A percentile compares a stretch with the other conserved stretches of the same genome.
Conservation (phyloP, 2,888 invertebrate genomes). For the Drosophila hamatofila region DNA sequence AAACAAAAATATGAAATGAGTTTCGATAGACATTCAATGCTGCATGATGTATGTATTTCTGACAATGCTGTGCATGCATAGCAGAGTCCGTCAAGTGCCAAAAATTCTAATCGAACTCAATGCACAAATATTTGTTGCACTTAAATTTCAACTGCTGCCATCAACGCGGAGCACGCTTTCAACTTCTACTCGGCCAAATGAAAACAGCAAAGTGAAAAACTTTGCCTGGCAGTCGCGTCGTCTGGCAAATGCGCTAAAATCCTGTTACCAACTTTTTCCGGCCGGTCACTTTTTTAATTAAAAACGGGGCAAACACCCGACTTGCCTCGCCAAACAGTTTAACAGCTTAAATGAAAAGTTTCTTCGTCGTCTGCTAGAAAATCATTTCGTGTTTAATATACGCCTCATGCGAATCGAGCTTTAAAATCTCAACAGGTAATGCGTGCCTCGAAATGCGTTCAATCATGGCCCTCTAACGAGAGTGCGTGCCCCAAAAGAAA, state of each 20-base stretch:
- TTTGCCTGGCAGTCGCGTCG: slow-evolving; percentile 55
- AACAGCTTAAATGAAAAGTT: slow-evolving; percentile 56
- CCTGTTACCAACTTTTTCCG: slow-evolving; percentile 50
- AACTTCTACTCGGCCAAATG: slow-evolving; percentile 30
- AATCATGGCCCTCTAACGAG: slow-evolving; percentile 56
- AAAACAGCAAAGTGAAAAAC: slow-evolving; percentile 53
- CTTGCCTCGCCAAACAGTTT: slow-evolving; percentile 51
- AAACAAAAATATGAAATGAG: slow-evolving; percentile 51
- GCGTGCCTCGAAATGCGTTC: slow-evolving; percentile 55
- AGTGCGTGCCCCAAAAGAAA: slow-evolving; percentile 30
- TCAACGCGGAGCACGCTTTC: slow-evolving; percentile 5
- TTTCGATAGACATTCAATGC: slow-evolving; percentile 37
- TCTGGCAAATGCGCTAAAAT: slow-evolving; percentile 35
- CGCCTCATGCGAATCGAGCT: slow-evolving; percentile 6
- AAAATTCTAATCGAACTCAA: slow-evolving; percentile 41
- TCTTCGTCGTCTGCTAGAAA: neutral
- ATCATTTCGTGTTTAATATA: slow-evolving; percentile 2
- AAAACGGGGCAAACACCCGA: slow-evolving; percentile 33
- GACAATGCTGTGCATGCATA: neutral
- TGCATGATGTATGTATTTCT: slow-evolving; percentile 1
- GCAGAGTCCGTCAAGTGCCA: slow-evolving; percentile 7
- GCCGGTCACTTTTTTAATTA: slow-evolving; percentile 74
- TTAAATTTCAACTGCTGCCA: slow-evolving; percentile 56
- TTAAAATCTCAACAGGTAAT: slow-evolving; percentile 31
- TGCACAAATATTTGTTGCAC: slow-evolving; percentile 52